Evolutionary conservation across 2,797 vertebrate species (phyloP), one percentile per base, ranked within the genome.

Genomic region (Hemibagrus guttatus): DNA sequence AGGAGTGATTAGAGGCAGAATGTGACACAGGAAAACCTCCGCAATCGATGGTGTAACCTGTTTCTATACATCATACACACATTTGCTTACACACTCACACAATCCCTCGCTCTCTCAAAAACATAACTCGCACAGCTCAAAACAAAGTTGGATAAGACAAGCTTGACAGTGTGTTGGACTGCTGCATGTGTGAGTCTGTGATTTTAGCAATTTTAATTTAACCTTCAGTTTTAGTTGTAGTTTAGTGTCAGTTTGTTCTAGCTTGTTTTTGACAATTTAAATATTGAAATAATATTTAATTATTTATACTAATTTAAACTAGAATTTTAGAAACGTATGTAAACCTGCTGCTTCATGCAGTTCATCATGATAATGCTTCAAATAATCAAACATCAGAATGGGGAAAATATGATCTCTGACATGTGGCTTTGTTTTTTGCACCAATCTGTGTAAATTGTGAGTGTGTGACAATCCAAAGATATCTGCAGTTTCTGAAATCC

Each of bases 1-100:
- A 84, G 76, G 59, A 72, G 81, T 72, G 74, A 87, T 88, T 87
- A 83, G 71, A 89, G 68, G 64, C 63, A 81, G 21, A 89, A 85
- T 63, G 68, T 84, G 85, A 85, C 68, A 81, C 46, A 52, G 81
- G 71, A 81, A 88, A 81, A 59, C 26, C 81, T 85, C 83, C 82
- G 78, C 49, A 71, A 81, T 54, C 17, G 35, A 83, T 54, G 58
- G 28, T 61, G 61, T 42, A 56, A 81, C 68, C 56, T 85, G 85
- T 87, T 87, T 23, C 63, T 64, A 58, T 80, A 8, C 31, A 52
- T 66, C 56, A n/a, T 46, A 52, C 31, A 68, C 61, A 63, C 64
- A n/a, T 49, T 59, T 61, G 81, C 71, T 42, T 83, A 78, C 83
- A 85, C 80, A 81, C 14, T 58, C 64, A 14, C 46, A 19, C 81